A percentile compares a stretch with the other conserved stretches of the same genome.
Evolutionary conservation across 2,113 vertebrate species (phyloP).

Genomic region (Brachionichthys hirsutus): DNA sequence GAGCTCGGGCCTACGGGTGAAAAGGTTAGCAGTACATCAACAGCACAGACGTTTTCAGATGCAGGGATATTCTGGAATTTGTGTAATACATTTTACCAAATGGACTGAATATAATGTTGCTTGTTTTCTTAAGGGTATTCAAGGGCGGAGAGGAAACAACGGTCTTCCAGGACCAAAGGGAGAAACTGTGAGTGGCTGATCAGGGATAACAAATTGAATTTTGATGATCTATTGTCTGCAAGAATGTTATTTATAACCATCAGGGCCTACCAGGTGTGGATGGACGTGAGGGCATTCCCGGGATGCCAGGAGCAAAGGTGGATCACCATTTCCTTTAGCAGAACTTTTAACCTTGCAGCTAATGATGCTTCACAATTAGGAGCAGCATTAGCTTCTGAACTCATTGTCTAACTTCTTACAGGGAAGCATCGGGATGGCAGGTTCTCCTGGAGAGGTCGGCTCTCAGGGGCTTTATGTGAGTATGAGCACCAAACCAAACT

Average conservation of each 20-base stretch:
- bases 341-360: neutral
- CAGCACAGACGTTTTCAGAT: slow-evolving; percentile 1
- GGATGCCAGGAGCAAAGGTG: slow-evolving; percentile 95
- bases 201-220: slow-evolving; percentile 5
- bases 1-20: slow-evolving; percentile 89
- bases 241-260: neutral
- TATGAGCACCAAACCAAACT: slow-evolving; percentile 60
- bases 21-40: slow-evolving; percentile 73
- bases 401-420: slow-evolving; percentile 56
- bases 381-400: slow-evolving; percentile 5
- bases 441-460: slow-evolving; percentile 89
- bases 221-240: neutral
- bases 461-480: slow-evolving; percentile 92
- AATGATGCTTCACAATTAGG: neutral
- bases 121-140: slow-evolving; percentile 80
- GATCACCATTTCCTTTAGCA: neutral
- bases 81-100: neutral
- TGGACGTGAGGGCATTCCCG: slow-evolving; percentile 92
- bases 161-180: slow-evolving; percentile 94
- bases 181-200: slow-evolving; percentile 82
- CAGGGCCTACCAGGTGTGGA: slow-evolving; percentile 93
- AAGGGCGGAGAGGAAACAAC: slow-evolving; percentile 88
- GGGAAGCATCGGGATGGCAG: slow-evolving; percentile 88
- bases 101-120: neutral
- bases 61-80: neutral